Conservation (phyloP, 1,140 invertebrate genomes). For the Orius insidiosus region DNA sequence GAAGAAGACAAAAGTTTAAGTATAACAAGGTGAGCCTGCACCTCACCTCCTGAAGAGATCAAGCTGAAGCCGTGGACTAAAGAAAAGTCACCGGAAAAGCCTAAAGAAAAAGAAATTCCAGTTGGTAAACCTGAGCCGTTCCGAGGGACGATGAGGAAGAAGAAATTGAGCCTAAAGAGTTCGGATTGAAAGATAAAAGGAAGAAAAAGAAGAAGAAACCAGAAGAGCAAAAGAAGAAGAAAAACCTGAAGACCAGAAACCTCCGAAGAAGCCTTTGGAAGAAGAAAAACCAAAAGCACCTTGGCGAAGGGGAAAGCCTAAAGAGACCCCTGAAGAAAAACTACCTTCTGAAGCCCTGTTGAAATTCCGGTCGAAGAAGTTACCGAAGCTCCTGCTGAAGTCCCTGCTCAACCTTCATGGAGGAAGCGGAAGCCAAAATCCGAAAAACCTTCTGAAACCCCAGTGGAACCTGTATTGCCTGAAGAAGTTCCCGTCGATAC, state of each 20-base stretch:
- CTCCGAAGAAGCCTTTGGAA: slow-evolving; percentile 15
- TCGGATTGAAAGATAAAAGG: slow-evolving; percentile 11
- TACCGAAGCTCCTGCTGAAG: neutral
- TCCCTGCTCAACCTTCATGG: too few species aligned
- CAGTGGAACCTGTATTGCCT: slow-evolving; percentile 12
- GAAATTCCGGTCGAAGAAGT: slow-evolving; percentile 19
- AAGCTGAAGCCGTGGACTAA: slow-evolving; percentile 20
- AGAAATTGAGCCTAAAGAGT: slow-evolving; percentile 6
- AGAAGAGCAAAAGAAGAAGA: too few species aligned
- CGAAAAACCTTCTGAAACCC: slow-evolving; percentile 14
- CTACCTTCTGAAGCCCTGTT: slow-evolving; percentile 13
- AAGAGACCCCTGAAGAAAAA: neutral
- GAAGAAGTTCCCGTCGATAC: slow-evolving; percentile 4
- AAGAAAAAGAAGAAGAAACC: slow-evolving; percentile 10
- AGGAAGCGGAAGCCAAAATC: slow-evolving; percentile 1
- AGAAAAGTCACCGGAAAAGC: slow-evolving; percentile 17
- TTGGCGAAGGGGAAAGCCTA: slow-evolving; percentile 7
- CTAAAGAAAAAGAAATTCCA: slow-evolving; percentile 16
- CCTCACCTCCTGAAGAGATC: slow-evolving; percentile 22
- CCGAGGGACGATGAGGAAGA: neutral
- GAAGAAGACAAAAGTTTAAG: slow-evolving; percentile 28
- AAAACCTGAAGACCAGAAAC: slow-evolving; percentile 12
- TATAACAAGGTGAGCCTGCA: slow-evolving; percentile 27
- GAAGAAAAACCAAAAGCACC: slow-evolving; percentile 24
- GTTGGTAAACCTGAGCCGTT: slow-evolving; percentile 19